phyloP scores from a whole-genome alignment of 2,113 vertebrate genomes.

The Abramis brama region DNA sequence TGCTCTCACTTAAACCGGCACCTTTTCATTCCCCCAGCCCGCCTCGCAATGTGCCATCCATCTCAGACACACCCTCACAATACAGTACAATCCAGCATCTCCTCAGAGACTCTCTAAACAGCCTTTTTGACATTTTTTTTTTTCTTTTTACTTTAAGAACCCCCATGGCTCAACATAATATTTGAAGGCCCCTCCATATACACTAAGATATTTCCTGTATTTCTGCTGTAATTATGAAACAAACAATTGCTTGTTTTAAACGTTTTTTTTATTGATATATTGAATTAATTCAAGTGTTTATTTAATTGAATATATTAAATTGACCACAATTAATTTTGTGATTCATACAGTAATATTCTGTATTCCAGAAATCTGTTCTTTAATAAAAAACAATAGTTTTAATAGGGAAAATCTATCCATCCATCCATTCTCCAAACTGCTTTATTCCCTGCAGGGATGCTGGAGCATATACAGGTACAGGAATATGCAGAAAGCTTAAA shows the following conservation, averaged over 20 bases:
- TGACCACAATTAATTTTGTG: background rate
- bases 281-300: background rate
- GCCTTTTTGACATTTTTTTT: background rate
- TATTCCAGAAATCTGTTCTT: background rate
- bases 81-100: background rate
- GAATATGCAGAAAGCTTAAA: too few species aligned
- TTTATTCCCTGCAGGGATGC: too few species aligned
- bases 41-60: background rate
- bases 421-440: too few species aligned
- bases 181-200: background rate
- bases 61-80: constrained; percentile 1
- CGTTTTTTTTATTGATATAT: background rate
- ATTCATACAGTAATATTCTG: background rate
- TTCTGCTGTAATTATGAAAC: background rate
- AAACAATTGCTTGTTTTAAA: too few species aligned
- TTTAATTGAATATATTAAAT: background rate
- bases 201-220: background rate
- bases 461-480: too few species aligned
- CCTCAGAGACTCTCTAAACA: background rate
- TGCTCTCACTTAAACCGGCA: constrained; percentile 1
- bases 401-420: background rate
- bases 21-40: background rate
- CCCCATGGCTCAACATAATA: too few species aligned
- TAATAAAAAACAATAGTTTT: background rate
- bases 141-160: too few species aligned